Conservation (phyloP, 2,888 invertebrate species). For the Pachydiplax longipennis region DNA sequence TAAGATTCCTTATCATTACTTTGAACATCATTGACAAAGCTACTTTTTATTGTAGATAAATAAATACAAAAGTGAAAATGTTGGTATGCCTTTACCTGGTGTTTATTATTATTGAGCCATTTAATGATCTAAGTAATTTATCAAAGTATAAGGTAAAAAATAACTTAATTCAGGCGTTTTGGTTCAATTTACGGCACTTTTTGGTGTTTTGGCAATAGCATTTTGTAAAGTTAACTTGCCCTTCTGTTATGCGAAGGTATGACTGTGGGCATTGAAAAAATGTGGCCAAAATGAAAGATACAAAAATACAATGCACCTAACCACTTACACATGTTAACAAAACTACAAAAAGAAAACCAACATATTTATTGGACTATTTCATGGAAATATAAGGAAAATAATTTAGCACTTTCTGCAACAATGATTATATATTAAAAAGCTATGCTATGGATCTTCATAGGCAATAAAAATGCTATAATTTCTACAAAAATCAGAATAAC, state of each 20-base stretch:
- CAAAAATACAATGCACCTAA: slow-evolving; percentile 35
- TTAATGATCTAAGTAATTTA: slow-evolving; percentile 11
- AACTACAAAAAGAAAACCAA: not conserved
- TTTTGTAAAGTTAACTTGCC: slow-evolving; percentile 22
- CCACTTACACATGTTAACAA: slow-evolving; percentile 5
- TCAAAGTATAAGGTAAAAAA: slow-evolving; percentile 16
- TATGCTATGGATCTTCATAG: slow-evolving; percentile 31
- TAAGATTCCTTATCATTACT: not conserved
- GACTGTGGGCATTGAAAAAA: slow-evolving; percentile 17
- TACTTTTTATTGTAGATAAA: slow-evolving; percentile 8
- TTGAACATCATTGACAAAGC: not conserved
- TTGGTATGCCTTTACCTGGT: slow-evolving; percentile 29
- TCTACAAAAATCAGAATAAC: slow-evolving; percentile 31
- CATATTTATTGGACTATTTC: not conserved
- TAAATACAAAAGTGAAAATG: slow-evolving; percentile 38
- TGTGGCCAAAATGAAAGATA: slow-evolving; percentile 35
- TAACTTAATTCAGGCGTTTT: slow-evolving; percentile 34
- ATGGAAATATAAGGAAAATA: slow-evolving; percentile 20
- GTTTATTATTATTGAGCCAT: slow-evolving; percentile 33
- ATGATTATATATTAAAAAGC: slow-evolving; percentile 30
- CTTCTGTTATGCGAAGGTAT: slow-evolving; percentile 23
- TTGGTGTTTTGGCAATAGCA: slow-evolving; percentile 45
- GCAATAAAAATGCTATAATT: slow-evolving; percentile 34
- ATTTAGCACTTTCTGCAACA: slow-evolving; percentile 19
- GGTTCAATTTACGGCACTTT: slow-evolving; percentile 42